phyloP scores from a whole-genome alignment of 2,797 vertebrate species.

The Chanos chanos region DNA sequence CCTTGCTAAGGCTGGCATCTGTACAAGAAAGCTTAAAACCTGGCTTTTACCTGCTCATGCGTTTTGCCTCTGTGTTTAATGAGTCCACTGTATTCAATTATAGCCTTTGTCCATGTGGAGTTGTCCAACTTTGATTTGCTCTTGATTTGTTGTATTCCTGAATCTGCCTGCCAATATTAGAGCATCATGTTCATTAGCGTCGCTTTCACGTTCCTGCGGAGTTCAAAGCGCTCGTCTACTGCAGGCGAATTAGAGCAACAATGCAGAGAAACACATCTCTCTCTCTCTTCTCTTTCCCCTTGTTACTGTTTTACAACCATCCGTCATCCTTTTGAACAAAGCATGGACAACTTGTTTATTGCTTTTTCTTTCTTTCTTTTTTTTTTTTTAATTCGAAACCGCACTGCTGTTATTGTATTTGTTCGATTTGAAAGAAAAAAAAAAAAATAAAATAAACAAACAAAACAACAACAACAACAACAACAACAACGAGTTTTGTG shows the following conservation, averaged over 20 bases:
- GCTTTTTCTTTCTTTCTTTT: slow-evolving; percentile 50
- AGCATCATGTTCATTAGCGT: slow-evolving; percentile 68
- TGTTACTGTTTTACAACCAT: slow-evolving; percentile 53
- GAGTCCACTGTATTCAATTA: slow-evolving; percentile 42
- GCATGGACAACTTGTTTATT: slow-evolving; percentile 50
- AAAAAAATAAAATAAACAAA: too few relatives aligned
- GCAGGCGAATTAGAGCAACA: slow-evolving; percentile 51
- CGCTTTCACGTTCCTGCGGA: slow-evolving; percentile 58
- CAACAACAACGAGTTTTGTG: slow-evolving; percentile 18
- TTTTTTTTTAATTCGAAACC: slow-evolving; percentile 38
- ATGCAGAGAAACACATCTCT: slow-evolving; percentile 53
- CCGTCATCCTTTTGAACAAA: slow-evolving; percentile 59
- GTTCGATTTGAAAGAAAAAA: too few relatives aligned
- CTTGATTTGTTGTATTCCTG: slow-evolving; percentile 58
- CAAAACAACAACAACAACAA: too few relatives aligned
- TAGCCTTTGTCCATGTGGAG: slow-evolving; percentile 44
- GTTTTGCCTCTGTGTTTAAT: slow-evolving; percentile 27
- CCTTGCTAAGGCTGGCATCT: too few relatives aligned
- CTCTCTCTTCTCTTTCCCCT: slow-evolving; percentile 55
- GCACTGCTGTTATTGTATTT: slow-evolving; percentile 48
- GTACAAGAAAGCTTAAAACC: too few relatives aligned
- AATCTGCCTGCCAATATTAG: slow-evolving; percentile 59
- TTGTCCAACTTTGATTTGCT: slow-evolving; percentile 45
- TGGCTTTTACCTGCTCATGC: slow-evolving; percentile 29
- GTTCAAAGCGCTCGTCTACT: slow-evolving; percentile 59